phyloP scores from a whole-genome alignment of 2,797 vertebrate genomes.

The Prunella strophiata region DNA sequence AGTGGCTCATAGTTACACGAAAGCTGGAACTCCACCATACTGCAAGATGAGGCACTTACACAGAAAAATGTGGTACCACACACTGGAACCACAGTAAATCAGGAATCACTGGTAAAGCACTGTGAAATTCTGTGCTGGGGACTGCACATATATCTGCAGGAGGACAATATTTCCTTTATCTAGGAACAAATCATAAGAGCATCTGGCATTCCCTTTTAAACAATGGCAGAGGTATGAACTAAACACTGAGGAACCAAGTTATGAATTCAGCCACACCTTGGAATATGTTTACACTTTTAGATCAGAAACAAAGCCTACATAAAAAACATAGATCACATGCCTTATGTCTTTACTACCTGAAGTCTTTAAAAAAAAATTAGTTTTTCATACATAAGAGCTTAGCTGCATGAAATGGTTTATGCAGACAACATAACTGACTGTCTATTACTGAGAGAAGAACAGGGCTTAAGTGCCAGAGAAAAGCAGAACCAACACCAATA shows the following conservation, averaged over 20 bases:
- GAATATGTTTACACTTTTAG: not conserved
- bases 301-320: not conserved
- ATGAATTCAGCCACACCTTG: not conserved
- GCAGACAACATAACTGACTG: not conserved
- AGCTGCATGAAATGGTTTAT: not conserved
- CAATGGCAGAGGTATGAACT: not conserved
- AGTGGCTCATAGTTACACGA: not conserved
- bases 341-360: not conserved
- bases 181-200: not conserved
- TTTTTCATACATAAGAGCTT: not conserved
- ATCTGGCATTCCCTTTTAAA: not conserved
- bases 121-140: not conserved
- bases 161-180: not conserved
- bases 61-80: not conserved
- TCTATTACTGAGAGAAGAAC: not conserved
- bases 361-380: not conserved
- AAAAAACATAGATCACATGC: rapidly evolving
- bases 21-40: not conserved
- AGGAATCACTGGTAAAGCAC: not conserved
- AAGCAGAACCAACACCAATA: not conserved
- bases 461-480: not conserved
- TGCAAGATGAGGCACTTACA: not conserved
- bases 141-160: not conserved
- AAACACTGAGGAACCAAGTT: not conserved
- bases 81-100: too few species aligned